These are phyloP conservation scores for Sinodicranocentrus sp. DNA, from an alignment of 2,888 invertebrate species.

Conservation along the genomic window DNA sequence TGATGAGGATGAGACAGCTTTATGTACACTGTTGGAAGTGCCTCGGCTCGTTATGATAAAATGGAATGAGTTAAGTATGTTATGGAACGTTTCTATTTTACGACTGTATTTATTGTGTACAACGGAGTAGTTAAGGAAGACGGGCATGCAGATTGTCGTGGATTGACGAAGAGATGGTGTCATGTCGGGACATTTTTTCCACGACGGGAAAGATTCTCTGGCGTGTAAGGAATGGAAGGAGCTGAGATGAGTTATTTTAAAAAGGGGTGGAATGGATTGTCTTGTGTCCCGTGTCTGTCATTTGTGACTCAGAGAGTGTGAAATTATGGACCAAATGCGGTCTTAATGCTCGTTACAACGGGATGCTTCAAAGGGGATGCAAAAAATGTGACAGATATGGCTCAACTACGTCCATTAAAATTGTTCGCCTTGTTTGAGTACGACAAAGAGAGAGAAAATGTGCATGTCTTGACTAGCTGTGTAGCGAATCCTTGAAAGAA, in stretches of 20 bases:
- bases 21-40: constrained; percentile 19
- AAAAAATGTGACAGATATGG: constrained; percentile 22
- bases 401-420: neutral
- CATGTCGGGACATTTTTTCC: no score
- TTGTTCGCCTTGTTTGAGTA: neutral
- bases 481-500: no score
- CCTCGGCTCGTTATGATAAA: constrained; percentile 37
- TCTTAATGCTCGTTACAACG: constrained; percentile 25
- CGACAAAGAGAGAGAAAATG: no score
- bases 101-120: constrained; percentile 21
- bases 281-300: constrained; percentile 34
- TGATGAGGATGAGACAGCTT: constrained; percentile 27
- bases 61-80: constrained; percentile 21
- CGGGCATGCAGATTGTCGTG: neutral
- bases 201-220: no score
- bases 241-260: constrained; percentile 12
- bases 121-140: constrained; percentile 15
- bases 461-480: no score
- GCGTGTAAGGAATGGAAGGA: neutral
- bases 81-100: constrained; percentile 43
- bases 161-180: no score
- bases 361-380: constrained; percentile 8
- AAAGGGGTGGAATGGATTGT: constrained; percentile 24
- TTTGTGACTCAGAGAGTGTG: constrained; percentile 18
- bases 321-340: constrained; percentile 35